Conservation (phyloP, 2,113 vertebrate species). For the Cynocephalus volans region DNA sequence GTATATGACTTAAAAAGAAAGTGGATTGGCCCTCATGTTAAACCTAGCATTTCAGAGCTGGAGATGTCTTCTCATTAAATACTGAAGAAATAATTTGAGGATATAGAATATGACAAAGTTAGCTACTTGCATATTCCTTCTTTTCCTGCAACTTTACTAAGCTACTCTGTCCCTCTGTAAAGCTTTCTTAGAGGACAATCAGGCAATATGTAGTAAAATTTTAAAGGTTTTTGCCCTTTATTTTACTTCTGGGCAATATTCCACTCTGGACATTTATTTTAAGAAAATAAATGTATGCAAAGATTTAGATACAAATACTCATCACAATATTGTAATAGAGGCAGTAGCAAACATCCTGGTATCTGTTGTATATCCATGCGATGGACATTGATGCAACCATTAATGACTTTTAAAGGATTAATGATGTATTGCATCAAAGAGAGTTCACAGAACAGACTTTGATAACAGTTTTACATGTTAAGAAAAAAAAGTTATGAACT, state of each 20-base stretch:
- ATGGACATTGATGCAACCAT: neutral
- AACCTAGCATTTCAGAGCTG: slow-evolving; percentile 40
- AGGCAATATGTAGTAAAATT: neutral
- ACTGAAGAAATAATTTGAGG: neutral
- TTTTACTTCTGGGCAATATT: neutral
- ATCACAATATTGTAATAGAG: neutral
- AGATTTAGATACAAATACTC: neutral
- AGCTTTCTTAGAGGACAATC: neutral
- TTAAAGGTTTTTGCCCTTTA: neutral
- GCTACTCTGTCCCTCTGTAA: neutral
- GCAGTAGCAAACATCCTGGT: neutral
- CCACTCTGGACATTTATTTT: neutral
- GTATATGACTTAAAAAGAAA: slow-evolving; percentile 52
- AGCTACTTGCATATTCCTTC: neutral
- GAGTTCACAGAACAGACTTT: neutral
- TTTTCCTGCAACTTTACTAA: neutral
- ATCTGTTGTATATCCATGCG: neutral
- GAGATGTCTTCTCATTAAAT: slow-evolving; percentile 39
- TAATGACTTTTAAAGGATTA: slow-evolving; percentile 15
- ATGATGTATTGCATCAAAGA: neutral
- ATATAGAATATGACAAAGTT: neutral
- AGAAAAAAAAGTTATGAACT: neutral
- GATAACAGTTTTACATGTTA: neutral
- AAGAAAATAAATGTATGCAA: neutral
- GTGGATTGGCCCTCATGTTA: slow-evolving; percentile 42